These are phyloP conservation scores for Malacoraja senta DNA, from an alignment of 2,797 vertebrate genomes.

Conservation along the genomic window DNA sequence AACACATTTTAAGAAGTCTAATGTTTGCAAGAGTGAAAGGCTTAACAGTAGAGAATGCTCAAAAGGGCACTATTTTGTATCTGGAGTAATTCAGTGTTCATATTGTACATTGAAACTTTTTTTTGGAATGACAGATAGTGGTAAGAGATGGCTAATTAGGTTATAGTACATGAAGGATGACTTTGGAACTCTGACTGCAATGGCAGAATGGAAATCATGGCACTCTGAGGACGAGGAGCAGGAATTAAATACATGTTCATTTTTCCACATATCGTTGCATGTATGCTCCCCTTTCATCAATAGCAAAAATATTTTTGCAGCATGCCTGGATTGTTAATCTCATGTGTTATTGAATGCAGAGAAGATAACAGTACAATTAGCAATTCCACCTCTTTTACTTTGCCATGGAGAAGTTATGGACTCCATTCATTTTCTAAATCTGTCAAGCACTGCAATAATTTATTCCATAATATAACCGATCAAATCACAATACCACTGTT, in stretches of 20 bases:
- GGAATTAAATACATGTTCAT: not conserved
- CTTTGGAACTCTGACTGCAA: not conserved
- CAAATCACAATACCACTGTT: not conserved
- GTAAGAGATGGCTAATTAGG: not conserved
- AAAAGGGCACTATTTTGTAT: not conserved
- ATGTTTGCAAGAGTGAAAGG: not conserved
- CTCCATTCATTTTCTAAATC: not conserved
- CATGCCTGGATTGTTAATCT: not conserved
- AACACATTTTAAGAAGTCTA: not conserved
- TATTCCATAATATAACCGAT: not conserved
- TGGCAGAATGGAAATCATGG: not conserved
- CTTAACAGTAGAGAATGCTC: not conserved
- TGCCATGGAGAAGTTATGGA: not conserved
- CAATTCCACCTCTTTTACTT: not conserved
- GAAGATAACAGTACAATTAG: not conserved
- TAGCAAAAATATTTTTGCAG: not conserved
- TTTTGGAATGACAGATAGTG: conserved; percentile 2
- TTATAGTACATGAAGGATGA: not conserved
- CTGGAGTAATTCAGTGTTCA: not conserved
- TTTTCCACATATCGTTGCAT: not conserved
- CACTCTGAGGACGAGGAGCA: not conserved
- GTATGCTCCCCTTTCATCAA: not conserved
- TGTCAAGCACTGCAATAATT: too few relatives aligned
- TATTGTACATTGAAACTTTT: not conserved
- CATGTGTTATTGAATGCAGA: not conserved